Base-by-base conservation (phyloP, 2,797 vertebrate species). In the Botia almorhae region DNA sequence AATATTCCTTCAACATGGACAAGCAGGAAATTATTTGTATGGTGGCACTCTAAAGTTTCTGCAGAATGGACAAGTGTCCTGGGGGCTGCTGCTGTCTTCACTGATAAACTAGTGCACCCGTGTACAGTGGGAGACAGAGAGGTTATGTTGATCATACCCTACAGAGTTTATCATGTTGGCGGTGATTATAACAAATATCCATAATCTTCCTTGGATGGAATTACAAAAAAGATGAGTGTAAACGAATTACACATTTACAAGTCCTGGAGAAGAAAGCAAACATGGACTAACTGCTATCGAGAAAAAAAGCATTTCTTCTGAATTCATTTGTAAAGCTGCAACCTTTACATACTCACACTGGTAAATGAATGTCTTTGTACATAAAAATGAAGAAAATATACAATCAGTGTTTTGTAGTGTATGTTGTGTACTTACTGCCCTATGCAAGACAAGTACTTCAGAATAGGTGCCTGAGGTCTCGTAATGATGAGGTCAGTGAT, bases 381-480 rank as follows among this genome's bases (percentile, higher is more conserved):
- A 83, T 80, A 83, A 80, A 82, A 64, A 26, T 29, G 21, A 65
- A 73, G 19, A 56, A 76, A 21, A 76, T 80, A 74, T 84, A 77
- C 29, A 70, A 67, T 82, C 74, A 82, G 84, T 89, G 87, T 88
- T 87, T 88, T 87, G 82, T 86, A 86, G 39, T 43, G 69, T 72
- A 80, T 53, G 17, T 64, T 13, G 36, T 83, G 68, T 85, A 84
- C 61, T 46, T 75, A 80, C 84, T 82, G 81, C 74, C 63, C 84
- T 88, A 88, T 87, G 85, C 84, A 88, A 87, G 78, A 88, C 39
- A 55, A 60, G 81, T 61, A 82, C 72, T 67, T 84, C 83, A 82
- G 80, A 85, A 73, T 67, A 82, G 73, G 67, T 60, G 56, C 76
- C 72, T 84, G 55, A 53, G 78, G 36, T 48, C 65, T 84, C 84